phyloP scores from a whole-genome alignment of 1,140 invertebrate genomes.

The Littorina saxatilis region DNA sequence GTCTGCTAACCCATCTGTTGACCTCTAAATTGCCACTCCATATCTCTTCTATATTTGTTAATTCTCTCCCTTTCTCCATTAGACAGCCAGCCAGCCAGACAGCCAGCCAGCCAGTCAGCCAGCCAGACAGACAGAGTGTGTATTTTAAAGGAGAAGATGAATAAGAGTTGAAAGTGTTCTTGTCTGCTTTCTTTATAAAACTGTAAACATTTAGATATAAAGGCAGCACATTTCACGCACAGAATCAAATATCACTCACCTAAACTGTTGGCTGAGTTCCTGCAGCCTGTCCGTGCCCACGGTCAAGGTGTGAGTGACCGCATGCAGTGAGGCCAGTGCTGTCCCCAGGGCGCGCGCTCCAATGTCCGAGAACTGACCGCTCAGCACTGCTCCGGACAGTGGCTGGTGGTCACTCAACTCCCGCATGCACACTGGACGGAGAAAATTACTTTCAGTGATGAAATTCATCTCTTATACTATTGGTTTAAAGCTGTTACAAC shows the following conservation, averaged over 20 bases:
- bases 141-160: background rate
- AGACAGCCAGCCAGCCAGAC: too few species aligned
- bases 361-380: background rate
- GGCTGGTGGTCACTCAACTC: conserved; percentile 18
- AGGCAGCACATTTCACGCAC: background rate
- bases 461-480: background rate
- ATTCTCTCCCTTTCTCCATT: background rate
- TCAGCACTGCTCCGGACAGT: background rate
- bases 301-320: background rate
- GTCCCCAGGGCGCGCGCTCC: conserved; percentile 7
- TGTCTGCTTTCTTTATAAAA: background rate
- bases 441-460: background rate
- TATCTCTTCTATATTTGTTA: background rate
- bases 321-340: conserved; percentile 1
- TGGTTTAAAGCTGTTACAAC: background rate
- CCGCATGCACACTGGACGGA: background rate
- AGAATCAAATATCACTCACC: conserved; percentile 1
- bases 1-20: too few species aligned
- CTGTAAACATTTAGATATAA: background rate
- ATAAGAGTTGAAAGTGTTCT: background rate
- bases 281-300: background rate
- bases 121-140: too few species aligned
- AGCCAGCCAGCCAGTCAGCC: too few species aligned
- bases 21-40: background rate
- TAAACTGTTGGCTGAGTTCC: background rate